These are phyloP conservation scores for Crocodylus rhombifer DNA, from an alignment of 2,797 vertebrate species.

Conservation along the genomic window DNA sequence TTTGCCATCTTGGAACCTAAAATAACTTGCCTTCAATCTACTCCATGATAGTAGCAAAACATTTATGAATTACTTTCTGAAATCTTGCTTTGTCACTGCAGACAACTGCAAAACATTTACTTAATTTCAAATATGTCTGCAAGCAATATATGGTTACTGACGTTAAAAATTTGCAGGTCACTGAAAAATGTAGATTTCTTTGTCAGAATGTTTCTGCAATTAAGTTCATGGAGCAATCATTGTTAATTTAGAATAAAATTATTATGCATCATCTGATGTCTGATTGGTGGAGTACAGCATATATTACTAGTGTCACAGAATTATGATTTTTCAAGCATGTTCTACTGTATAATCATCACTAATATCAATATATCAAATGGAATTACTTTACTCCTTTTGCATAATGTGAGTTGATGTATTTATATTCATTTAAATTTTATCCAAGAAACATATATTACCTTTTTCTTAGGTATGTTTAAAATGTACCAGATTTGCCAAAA, in stretches of 20 bases:
- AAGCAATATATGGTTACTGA: background rate
- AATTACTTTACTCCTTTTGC: background rate
- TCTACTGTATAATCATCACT: background rate
- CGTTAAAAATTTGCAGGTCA: constrained; percentile 47
- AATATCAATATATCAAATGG: fast-evolving
- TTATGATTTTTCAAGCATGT: constrained; percentile 8
- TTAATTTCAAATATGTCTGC: background rate
- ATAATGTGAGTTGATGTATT: background rate
- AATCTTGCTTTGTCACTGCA: background rate
- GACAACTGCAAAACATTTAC: fast-evolving
- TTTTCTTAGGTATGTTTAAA: no score
- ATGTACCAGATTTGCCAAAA: background rate
- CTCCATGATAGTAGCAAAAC: background rate
- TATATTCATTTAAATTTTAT: background rate
- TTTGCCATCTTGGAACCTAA: fast-evolving
- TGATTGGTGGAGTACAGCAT: background rate
- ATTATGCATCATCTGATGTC: constrained; percentile 6
- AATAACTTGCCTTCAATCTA: background rate
- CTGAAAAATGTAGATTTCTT: constrained; percentile 20
- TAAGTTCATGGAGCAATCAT: constrained; percentile 22
- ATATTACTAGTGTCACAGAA: background rate
- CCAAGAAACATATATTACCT: background rate
- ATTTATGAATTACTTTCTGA: background rate
- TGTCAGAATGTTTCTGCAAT: constrained; percentile 43
- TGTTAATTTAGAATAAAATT: constrained; percentile 52